Conservation (phyloP, 2,888 invertebrate species). For the Epinotia brunnichana region DNA sequence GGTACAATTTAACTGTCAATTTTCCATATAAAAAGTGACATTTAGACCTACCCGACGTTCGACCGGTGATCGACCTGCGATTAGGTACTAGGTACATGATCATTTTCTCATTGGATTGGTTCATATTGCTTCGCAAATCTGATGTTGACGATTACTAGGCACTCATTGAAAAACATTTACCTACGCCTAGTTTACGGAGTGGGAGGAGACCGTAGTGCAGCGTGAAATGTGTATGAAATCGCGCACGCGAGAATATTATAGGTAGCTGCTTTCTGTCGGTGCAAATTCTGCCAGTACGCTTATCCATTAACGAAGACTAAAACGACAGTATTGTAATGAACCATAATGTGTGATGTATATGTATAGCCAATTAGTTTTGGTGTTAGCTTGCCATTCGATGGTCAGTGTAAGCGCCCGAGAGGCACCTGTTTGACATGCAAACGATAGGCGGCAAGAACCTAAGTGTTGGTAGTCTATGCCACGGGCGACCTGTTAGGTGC, state of each 20-base stretch:
- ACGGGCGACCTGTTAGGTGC: slow-evolving; percentile 59
- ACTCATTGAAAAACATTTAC: neutral
- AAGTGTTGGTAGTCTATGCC: slow-evolving; percentile 59
- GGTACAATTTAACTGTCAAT: too few species aligned
- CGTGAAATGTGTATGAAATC: neutral
- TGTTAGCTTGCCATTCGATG: neutral
- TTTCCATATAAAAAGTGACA: too few species aligned
- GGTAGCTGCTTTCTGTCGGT: neutral
- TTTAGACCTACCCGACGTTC: too few species aligned
- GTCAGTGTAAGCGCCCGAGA: neutral
- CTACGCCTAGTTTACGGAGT: neutral
- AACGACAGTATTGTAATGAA: neutral
- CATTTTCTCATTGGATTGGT: neutral
- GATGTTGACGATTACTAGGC: neutral
- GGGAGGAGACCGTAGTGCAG: neutral
- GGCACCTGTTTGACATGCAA: slow-evolving; percentile 5
- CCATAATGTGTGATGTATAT: neutral
- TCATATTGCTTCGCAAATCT: too few species aligned
- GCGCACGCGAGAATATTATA: neutral
- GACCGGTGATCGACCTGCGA: too few species aligned
- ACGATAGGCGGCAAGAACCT: slow-evolving; percentile 5
- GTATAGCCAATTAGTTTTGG: neutral
- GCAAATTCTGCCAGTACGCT: neutral
- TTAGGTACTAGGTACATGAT: neutral
- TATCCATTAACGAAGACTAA: neutral